Percentiles rank a stretch among this genome's conserved stretches.
Conservation (phyloP, 2,888 invertebrate species). For the Megaustenia siamemsis region DNA sequence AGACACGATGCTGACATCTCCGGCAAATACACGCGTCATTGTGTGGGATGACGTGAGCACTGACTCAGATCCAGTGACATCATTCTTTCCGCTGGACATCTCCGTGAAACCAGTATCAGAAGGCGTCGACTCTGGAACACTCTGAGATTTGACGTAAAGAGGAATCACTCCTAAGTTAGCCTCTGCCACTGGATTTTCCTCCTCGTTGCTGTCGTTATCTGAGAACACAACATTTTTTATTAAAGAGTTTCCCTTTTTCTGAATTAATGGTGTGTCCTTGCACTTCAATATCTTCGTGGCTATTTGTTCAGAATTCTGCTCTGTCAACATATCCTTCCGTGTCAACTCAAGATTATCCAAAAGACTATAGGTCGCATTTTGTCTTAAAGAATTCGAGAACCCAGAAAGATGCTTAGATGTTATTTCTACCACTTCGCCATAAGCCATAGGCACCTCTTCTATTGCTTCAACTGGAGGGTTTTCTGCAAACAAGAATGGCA, state of each 20-base stretch:
- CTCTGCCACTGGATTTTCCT: neutral
- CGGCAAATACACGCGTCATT: neutral
- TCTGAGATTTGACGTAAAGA: neutral
- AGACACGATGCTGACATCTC: neutral
- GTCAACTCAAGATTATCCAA: neutral
- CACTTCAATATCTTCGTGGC: neutral
- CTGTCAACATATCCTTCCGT: neutral
- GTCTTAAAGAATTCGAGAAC: too few relatives aligned
- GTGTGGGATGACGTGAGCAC: conserved; percentile 1
- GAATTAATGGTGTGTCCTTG: neutral
- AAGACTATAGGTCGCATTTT: neutral
- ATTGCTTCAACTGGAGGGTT: neutral
- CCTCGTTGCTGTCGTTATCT: neutral
- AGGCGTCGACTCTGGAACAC: neutral
- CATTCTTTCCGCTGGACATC: conserved; percentile 3
- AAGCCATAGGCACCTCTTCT: neutral
- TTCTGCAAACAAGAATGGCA: conserved; percentile 44
- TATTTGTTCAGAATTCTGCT: neutral
- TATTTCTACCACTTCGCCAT: conserved; percentile 15
- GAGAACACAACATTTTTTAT: neutral
- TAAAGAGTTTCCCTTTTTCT: neutral
- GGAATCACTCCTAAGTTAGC: neutral
- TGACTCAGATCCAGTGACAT: conserved; percentile 14
- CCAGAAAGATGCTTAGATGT: neutral
- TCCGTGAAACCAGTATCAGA: conserved; percentile 40